phyloP scores from a whole-genome alignment of 2,797 vertebrate genomes.

The Scomberomorus guttatus region DNA sequence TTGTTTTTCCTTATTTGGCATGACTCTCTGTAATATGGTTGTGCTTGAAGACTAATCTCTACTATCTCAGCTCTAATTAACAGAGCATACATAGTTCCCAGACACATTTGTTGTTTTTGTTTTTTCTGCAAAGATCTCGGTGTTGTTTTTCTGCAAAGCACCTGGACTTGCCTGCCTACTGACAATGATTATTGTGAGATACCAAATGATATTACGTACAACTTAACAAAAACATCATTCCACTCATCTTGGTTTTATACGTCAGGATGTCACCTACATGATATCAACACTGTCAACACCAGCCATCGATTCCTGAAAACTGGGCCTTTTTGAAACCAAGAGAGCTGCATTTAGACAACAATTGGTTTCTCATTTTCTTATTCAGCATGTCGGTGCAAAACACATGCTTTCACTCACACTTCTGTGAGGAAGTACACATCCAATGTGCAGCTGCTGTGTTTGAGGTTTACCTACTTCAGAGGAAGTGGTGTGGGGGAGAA shows the following conservation, averaged over 20 bases:
- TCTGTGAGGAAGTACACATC: conserved; percentile 57
- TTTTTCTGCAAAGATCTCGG: conserved; percentile 53
- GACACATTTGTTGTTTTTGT: conserved; percentile 75
- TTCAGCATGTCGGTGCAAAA: conserved; percentile 39
- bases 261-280: conserved; percentile 36
- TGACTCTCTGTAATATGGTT: conserved; percentile 78
- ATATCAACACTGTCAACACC: conserved; percentile 26
- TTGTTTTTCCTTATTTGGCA: conserved; percentile 82
- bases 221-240: conserved; percentile 36
- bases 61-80: conserved; percentile 81
- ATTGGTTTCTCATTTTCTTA: conserved; percentile 33
- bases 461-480: conserved; percentile 81
- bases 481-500: conserved; percentile 83
- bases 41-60: conserved; percentile 81
- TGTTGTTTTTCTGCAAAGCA: conserved; percentile 68
- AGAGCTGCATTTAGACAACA: conserved; percentile 38
- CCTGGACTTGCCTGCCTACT: conserved; percentile 39
- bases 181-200: conserved; percentile 38
- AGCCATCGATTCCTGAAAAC: conserved; percentile 68
- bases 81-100: conserved; percentile 72
- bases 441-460: conserved; percentile 77
- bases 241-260: conserved; percentile 27
- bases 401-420: conserved; percentile 48
- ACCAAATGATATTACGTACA: conserved; percentile 31
- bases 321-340: conserved; percentile 52